Evolutionary conservation across 2,797 vertebrate species (phyloP).

Genomic region (Eidolon dupreanum): DNA sequence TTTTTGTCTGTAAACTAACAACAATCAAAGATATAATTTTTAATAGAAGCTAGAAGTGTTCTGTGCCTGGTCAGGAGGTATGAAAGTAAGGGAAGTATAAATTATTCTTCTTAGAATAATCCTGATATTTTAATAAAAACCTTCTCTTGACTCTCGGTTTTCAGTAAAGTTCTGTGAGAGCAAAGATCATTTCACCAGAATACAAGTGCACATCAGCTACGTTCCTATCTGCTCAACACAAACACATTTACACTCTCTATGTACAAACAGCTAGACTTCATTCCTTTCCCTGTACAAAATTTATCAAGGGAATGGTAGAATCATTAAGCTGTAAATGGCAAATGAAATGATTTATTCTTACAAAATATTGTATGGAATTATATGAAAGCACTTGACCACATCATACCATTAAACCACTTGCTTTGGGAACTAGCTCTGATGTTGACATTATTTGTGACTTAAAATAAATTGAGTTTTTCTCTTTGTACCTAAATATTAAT

Average conservation of each 20-base stretch:
- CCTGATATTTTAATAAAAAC: constrained; percentile 11
- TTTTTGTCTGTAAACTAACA: background rate
- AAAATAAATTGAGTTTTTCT: background rate
- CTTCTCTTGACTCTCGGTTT: background rate
- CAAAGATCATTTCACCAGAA: constrained; percentile 11
- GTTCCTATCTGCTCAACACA: background rate
- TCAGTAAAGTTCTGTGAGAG: background rate
- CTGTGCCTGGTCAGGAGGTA: background rate
- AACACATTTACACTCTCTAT: constrained; percentile 19
- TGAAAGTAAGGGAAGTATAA: background rate
- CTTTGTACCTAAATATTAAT: background rate
- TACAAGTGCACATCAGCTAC: background rate
- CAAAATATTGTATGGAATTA: background rate
- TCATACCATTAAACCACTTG: background rate
- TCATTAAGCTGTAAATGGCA: background rate
- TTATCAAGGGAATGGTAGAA: background rate
- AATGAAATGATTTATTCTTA: background rate
- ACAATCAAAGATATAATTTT: background rate
- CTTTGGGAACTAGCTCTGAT: background rate
- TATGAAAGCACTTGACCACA: background rate
- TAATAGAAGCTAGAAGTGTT: background rate
- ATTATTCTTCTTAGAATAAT: background rate
- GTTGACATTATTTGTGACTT: background rate
- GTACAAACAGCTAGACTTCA: background rate
- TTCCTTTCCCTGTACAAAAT: background rate